Conservation (phyloP, 2,113 vertebrate species). For the Anhinga rufa region DNA sequence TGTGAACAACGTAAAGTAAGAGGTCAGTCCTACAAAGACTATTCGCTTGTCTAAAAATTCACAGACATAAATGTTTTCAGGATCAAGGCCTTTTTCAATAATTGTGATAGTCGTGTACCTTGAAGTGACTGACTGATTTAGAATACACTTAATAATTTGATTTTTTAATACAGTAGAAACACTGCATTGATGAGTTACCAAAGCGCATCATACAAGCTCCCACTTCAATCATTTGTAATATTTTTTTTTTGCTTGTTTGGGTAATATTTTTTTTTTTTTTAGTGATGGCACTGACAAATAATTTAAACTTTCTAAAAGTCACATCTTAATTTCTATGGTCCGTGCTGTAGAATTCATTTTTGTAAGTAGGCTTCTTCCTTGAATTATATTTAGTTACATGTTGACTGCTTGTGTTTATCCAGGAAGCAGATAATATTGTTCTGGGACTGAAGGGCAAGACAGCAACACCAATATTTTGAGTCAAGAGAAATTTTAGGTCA, state of each 20-base stretch:
- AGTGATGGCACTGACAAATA: background rate
- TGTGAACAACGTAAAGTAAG: slow-evolving; percentile 56
- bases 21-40: slow-evolving; percentile 60
- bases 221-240: background rate
- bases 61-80: slow-evolving; percentile 59
- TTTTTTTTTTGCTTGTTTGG: background rate
- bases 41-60: slow-evolving; percentile 63
- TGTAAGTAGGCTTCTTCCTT: background rate
- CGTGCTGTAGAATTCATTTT: background rate
- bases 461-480: background rate
- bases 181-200: background rate
- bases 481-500: background rate
- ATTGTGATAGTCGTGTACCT: slow-evolving; percentile 41
- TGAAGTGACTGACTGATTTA: slow-evolving; percentile 54
- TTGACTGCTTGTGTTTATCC: background rate
- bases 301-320: background rate
- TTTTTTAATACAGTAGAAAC: slow-evolving; percentile 11
- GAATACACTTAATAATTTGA: slow-evolving; percentile 49
- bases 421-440: background rate
- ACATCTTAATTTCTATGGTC: background rate
- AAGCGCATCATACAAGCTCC: background rate
- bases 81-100: slow-evolving; percentile 61
- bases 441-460: background rate
- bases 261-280: background rate
- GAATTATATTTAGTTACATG: background rate